Evolutionary conservation across 2,888 invertebrate genomes (phyloP).

Genomic region (Panopea generosa): DNA sequence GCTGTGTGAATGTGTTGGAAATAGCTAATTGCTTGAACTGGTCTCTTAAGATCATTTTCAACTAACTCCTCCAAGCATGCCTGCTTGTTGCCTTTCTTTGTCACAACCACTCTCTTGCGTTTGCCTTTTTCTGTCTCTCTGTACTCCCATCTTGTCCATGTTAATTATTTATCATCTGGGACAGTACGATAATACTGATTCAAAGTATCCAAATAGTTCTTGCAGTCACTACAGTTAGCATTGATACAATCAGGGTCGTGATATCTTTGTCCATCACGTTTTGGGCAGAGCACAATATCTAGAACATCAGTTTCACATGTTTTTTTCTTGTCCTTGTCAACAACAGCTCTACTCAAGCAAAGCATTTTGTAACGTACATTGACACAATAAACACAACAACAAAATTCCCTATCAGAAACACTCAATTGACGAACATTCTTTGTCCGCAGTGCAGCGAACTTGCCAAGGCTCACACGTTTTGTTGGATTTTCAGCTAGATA

Average conservation of each 20-base stretch:
- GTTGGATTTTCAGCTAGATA: conserved; percentile 29
- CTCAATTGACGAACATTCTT: conserved; percentile 39
- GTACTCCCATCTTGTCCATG: conserved; percentile 41
- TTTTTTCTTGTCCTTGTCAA: conserved; percentile 30
- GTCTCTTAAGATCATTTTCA: conserved; percentile 34
- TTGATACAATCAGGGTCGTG: conserved; percentile 36
- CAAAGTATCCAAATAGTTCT: conserved; percentile 33
- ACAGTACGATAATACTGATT: conserved; percentile 12
- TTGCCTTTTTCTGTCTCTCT: conserved; percentile 21
- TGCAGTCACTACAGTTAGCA: conserved; percentile 34
- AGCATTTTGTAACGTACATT: conserved; percentile 44
- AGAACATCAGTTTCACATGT: conserved; percentile 43
- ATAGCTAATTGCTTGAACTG: conserved; percentile 38
- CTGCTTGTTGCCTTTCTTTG: conserved; percentile 35
- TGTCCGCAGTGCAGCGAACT: conserved; percentile 39
- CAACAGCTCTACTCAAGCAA: conserved; percentile 19
- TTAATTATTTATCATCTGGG: conserved; percentile 34
- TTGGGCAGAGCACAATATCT: conserved; percentile 39
- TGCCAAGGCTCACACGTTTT: conserved; percentile 36
- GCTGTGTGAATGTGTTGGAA: conserved; percentile 48
- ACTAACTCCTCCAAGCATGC: conserved; percentile 35
- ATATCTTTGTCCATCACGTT: conserved; percentile 33
- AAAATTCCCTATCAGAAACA: conserved; percentile 27
- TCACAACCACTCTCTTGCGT: conserved; percentile 26
- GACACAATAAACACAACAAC: conserved; percentile 39